Conservation (phyloP, 2,797 vertebrate genomes). For the Gambelia wislizenii region DNA sequence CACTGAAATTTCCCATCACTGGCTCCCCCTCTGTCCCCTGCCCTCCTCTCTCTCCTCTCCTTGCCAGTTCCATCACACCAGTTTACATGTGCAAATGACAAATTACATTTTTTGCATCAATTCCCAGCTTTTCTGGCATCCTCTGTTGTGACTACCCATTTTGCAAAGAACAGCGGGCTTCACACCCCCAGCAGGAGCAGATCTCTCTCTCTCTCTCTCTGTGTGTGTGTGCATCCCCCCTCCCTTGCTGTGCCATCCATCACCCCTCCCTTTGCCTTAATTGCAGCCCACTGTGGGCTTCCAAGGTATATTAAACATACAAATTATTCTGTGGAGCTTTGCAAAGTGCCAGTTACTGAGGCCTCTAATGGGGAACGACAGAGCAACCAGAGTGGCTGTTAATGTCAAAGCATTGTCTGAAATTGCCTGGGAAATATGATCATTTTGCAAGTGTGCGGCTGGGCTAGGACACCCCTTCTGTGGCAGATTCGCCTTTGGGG, state of each 20-base stretch:
- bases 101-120: slow-evolving; percentile 51
- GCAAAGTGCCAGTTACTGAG: slow-evolving; percentile 67
- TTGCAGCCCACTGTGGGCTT: slow-evolving; percentile 65
- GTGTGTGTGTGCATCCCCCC: background rate
- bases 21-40: slow-evolving; percentile 31
- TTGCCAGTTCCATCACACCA: slow-evolving; percentile 28
- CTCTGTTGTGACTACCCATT: slow-evolving; percentile 16
- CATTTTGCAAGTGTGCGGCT: rapidly evolving
- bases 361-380: slow-evolving; percentile 69
- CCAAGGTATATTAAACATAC: slow-evolving; percentile 73
- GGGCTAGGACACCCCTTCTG: background rate
- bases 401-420: slow-evolving; percentile 49
- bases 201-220: too few species aligned
- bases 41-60: slow-evolving; percentile 45
- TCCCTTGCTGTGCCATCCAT: slow-evolving; percentile 39
- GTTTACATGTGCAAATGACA: slow-evolving; percentile 59
- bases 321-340: slow-evolving; percentile 71
- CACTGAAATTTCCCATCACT: background rate
- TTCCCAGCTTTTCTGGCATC: slow-evolving; percentile 65
- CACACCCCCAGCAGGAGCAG: slow-evolving; percentile 50
- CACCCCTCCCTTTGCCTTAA: slow-evolving; percentile 65
- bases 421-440: slow-evolving; percentile 1
- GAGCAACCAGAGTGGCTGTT: slow-evolving; percentile 57
- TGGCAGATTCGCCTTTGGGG: background rate
- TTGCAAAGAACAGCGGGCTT: slow-evolving; percentile 57